Evolutionary conservation across 2,797 vertebrate species (phyloP).

Genomic region (Hypotaenidia philippensis): DNA sequence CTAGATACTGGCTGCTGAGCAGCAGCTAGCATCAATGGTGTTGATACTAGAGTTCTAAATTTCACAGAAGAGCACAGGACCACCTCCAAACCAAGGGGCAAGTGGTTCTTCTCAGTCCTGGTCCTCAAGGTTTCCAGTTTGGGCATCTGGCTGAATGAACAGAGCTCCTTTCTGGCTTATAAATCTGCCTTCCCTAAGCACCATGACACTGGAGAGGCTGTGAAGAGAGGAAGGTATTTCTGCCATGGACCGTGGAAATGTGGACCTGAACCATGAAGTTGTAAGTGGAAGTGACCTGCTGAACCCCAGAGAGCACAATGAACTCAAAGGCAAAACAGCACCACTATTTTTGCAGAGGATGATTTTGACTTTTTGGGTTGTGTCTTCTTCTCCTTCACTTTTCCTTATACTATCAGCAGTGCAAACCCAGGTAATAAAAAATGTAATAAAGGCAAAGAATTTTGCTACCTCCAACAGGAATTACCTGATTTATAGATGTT

Average conservation of each 20-base stretch:
- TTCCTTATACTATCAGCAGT: not conserved
- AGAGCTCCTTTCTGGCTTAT: not conserved
- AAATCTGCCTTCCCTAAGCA: not conserved
- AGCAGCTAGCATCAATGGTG: not conserved
- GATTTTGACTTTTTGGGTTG: not conserved
- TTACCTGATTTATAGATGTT: not conserved
- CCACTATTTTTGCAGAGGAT: not conserved
- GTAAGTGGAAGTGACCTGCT: not conserved
- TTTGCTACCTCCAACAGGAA: not conserved
- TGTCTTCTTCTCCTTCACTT: not conserved
- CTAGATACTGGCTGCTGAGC: not conserved
- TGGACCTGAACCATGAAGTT: not conserved
- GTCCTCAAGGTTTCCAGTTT: not conserved
- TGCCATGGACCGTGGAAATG: not conserved
- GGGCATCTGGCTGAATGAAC: not conserved
- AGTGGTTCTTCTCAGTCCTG: rapidly evolving
- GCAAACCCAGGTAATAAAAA: not conserved
- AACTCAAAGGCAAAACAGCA: not conserved
- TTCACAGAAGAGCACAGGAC: not conserved
- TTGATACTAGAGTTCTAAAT: not conserved
- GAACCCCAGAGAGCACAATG: not conserved
- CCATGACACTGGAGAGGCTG: too few relatives aligned
- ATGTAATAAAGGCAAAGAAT: not conserved
- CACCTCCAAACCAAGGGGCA: not conserved
- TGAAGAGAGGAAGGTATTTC: not conserved